Conservation (phyloP, 2,797 vertebrate genomes). For the Micrastur ruficollis region DNA sequence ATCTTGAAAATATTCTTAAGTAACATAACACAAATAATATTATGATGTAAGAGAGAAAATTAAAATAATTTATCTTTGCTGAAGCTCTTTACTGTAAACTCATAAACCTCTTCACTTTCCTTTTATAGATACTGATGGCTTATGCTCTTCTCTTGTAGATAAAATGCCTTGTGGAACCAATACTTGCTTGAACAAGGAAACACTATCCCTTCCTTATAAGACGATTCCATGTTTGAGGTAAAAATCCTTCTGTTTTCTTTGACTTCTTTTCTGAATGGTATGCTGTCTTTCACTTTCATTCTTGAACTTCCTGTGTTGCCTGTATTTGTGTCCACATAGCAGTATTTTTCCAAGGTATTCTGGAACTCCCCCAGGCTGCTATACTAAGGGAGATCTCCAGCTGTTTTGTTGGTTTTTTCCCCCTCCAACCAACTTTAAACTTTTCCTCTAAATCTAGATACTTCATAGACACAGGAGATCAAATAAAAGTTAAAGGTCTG, state of each 20-base stretch:
- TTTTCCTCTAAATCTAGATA: neutral
- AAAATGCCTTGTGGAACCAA: constrained; percentile 55
- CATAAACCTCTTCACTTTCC: neutral
- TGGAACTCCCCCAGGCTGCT: neutral
- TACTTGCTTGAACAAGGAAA: constrained; percentile 37
- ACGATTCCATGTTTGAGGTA: constrained; percentile 42
- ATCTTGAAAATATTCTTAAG: neutral
- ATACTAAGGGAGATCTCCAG: neutral
- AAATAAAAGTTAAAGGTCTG: neutral
- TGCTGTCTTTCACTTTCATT: neutral
- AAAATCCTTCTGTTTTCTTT: neutral
- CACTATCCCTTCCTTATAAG: neutral
- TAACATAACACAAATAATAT: neutral
- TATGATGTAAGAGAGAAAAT: neutral
- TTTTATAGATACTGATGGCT: neutral
- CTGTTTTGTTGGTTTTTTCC: neutral
- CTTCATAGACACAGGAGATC: neutral
- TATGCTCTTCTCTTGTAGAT: constrained; percentile 19
- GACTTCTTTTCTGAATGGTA: neutral
- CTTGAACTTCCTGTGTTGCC: neutral
- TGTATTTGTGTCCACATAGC: neutral
- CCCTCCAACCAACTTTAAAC: neutral
- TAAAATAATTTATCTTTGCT: neutral
- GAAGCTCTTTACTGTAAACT: neutral
- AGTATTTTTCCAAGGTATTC: neutral